A percentile compares a stretch with the other conserved stretches of the same genome.
phyloP scores from a whole-genome alignment of 2,113 vertebrate genomes.

The Regulus satrapa region DNA sequence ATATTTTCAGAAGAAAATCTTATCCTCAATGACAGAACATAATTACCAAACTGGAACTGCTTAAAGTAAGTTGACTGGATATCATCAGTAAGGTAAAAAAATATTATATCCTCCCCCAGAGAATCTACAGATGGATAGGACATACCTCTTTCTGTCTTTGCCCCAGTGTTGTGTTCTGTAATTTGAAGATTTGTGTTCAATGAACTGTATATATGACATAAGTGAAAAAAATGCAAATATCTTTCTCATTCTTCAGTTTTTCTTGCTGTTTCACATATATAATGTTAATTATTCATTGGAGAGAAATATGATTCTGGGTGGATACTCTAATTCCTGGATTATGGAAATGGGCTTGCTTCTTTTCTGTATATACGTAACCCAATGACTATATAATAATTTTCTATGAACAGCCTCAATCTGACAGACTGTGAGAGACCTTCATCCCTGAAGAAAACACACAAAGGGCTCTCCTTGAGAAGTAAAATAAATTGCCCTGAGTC shows the following conservation, averaged over 20 bases:
- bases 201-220: not conserved
- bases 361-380: not conserved
- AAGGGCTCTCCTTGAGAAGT: not conserved
- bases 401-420: not conserved
- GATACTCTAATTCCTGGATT: not conserved
- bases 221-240: not conserved
- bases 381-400: not conserved
- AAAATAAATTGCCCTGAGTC: not conserved
- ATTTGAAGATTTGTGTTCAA: not conserved
- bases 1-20: not conserved
- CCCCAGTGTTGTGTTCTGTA: not conserved
- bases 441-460: not conserved
- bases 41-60: not conserved
- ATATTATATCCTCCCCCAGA: not conserved
- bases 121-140: not conserved
- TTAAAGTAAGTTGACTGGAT: not conserved
- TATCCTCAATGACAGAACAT: not conserved
- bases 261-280: not conserved
- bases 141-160: not conserved
- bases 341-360: fast-evolving
- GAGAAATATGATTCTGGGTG: not conserved
- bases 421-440: not conserved
- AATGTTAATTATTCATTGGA: not conserved
- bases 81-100: not conserved
- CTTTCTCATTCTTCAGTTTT: not conserved